phyloP scores from a whole-genome alignment of 2,888 invertebrate genomes.

The Aporophyla lueneburgensis region DNA sequence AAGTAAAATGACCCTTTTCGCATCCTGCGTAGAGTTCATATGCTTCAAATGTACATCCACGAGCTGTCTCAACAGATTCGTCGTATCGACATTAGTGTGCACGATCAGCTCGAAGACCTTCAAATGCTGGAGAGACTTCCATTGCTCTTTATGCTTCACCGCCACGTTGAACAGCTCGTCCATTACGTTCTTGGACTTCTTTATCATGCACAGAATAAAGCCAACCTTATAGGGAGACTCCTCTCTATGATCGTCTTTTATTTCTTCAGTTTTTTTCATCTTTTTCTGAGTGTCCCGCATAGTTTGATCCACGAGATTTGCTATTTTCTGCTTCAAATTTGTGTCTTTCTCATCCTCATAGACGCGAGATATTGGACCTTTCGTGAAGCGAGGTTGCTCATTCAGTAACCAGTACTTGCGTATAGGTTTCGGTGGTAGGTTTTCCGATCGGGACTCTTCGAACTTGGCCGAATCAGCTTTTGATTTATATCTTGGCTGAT shows the following conservation, averaged over 20 bases:
- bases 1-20: slow-evolving; percentile 72
- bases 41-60: slow-evolving; percentile 80
- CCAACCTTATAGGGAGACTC: slow-evolving; percentile 79
- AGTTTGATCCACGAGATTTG: slow-evolving; percentile 79
- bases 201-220: slow-evolving; percentile 82
- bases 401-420: slow-evolving; percentile 52
- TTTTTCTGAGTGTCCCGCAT: slow-evolving; percentile 79
- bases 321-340: slow-evolving; percentile 80
- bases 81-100: slow-evolving; percentile 85
- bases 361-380: neutral
- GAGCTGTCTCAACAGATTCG: slow-evolving; percentile 81
- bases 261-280: slow-evolving; percentile 72
- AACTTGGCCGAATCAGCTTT: neutral
- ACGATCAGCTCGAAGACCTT: slow-evolving; percentile 85
- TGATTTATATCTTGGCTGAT: neutral
- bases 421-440: slow-evolving; percentile 20
- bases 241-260: slow-evolving; percentile 72
- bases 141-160: slow-evolving; percentile 82
- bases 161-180: slow-evolving; percentile 85
- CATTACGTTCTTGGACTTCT: slow-evolving; percentile 80
- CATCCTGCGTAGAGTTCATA: slow-evolving; percentile 70
- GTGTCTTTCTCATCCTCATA: slow-evolving; percentile 71
- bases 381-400: neutral
- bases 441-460: slow-evolving; percentile 13
- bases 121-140: slow-evolving; percentile 84